phyloP scores from a whole-genome alignment of 2,888 invertebrate species.

The Tetramorium bicarinatum region DNA sequence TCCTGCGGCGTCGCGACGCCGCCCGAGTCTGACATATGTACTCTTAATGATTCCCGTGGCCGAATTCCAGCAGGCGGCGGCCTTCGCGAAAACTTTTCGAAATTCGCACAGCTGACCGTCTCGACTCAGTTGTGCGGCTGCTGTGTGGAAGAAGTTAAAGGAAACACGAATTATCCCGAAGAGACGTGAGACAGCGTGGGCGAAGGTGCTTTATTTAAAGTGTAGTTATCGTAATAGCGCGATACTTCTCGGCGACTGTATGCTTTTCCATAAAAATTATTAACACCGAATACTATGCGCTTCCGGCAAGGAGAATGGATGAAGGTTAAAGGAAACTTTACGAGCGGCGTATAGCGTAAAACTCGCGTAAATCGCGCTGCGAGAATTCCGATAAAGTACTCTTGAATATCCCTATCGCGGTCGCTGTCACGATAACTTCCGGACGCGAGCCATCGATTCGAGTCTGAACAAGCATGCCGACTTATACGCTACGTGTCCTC shows the following conservation, averaged over 20 bases:
- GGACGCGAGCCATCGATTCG: slow-evolving; percentile 26
- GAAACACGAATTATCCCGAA: not conserved
- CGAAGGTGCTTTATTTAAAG: not conserved
- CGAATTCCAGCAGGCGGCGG: slow-evolving; percentile 53
- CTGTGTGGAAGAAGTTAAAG: slow-evolving; percentile 27
- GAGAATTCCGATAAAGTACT: slow-evolving; percentile 36
- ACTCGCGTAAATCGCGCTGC: slow-evolving; percentile 59
- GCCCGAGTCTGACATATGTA: slow-evolving; percentile 44
- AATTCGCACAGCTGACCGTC: slow-evolving; percentile 50
- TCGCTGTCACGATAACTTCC: slow-evolving; percentile 52
- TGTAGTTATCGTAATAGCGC: not conserved
- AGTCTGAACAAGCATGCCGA: slow-evolving; percentile 38
- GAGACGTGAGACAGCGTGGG: not conserved
- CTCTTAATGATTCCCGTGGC: slow-evolving; percentile 58
- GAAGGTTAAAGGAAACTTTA: slow-evolving; percentile 3
- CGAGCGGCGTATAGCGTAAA: slow-evolving; percentile 53
- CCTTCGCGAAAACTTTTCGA: slow-evolving; percentile 57
- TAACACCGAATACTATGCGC: not conserved
- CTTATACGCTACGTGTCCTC: slow-evolving; percentile 45
- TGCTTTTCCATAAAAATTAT: slow-evolving; percentile 26
- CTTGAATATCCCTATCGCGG: slow-evolving; percentile 31
- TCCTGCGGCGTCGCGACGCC: slow-evolving; percentile 36
- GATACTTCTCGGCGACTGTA: not conserved
- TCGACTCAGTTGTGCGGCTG: not conserved
- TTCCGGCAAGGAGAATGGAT: not conserved